Conservation (phyloP, 1,140 invertebrate species). For the Caligus rogercresseyi region DNA sequence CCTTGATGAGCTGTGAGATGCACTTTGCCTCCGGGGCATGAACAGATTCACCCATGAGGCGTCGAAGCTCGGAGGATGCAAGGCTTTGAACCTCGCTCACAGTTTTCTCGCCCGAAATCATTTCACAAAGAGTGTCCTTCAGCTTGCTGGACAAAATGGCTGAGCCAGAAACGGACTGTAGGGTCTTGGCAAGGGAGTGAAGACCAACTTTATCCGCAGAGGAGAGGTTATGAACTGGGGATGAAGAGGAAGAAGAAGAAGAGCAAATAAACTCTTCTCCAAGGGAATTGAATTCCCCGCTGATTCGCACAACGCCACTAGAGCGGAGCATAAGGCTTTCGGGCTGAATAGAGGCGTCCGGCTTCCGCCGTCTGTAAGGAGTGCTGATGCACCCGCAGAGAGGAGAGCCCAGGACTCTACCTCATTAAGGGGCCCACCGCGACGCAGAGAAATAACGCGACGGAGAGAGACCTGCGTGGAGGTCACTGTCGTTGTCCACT, state of each 20-base stretch:
- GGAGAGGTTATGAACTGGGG: neutral
- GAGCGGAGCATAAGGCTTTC: neutral
- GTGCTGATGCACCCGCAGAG: neutral
- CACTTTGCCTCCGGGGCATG: neutral
- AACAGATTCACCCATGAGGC: neutral
- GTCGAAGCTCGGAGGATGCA: neutral
- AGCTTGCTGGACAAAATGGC: neutral
- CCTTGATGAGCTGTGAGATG: neutral
- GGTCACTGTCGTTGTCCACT: constrained; percentile 1
- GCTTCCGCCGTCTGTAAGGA: neutral
- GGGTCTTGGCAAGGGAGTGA: constrained; percentile 10
- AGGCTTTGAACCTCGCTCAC: neutral
- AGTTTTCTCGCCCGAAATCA: neutral
- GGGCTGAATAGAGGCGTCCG: neutral
- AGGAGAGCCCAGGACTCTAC: constrained; percentile 10
- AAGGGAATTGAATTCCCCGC: neutral
- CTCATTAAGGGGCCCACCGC: constrained; percentile 9
- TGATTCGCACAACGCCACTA: neutral
- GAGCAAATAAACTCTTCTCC: constrained; percentile 1
- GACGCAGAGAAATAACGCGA: neutral
- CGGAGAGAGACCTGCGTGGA: neutral
- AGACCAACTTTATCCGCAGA: neutral
- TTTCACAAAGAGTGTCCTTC: neutral
- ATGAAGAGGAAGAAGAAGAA: neutral
- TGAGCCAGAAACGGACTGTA: neutral